A percentile compares a stretch with the other conserved stretches of the same genome.
Conservation (phyloP, 2,113 vertebrate species). For the Lipophrys pholis region DNA sequence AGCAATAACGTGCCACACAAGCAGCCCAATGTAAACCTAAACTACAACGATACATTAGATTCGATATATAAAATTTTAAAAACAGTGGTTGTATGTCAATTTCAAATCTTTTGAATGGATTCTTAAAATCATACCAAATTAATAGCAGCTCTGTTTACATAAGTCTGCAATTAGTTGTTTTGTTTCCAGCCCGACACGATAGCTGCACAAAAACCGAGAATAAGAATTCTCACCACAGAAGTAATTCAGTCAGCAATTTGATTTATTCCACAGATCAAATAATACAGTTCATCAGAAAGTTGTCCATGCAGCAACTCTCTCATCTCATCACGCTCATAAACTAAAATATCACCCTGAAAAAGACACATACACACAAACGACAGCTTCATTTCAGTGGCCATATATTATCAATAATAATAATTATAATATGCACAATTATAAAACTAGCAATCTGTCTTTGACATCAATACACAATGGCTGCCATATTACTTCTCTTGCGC, state of each 20-base stretch:
- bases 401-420: conserved; percentile 57
- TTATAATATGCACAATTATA: conserved; percentile 73
- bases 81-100: no score
- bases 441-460: conserved; percentile 72
- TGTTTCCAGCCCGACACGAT: no score
- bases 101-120: no score
- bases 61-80: no score
- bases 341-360: conserved; percentile 51
- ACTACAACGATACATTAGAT: no score
- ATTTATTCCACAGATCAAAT: conserved; percentile 71
- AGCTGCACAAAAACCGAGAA: no score
- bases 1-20: no score
- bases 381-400: conserved; percentile 49
- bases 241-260: conserved; percentile 21
- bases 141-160: no score
- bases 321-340: conserved; percentile 50
- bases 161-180: no score
- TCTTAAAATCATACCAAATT: no score
- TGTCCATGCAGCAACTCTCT: conserved; percentile 65
- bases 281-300: conserved; percentile 51
- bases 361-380: conserved; percentile 54
- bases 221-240: no score
- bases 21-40: no score
- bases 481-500: conserved; percentile 45
- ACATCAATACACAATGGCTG: conserved; percentile 68